Conservation (phyloP, 1,140 invertebrate species). For the Triops longicaudatus region DNA sequence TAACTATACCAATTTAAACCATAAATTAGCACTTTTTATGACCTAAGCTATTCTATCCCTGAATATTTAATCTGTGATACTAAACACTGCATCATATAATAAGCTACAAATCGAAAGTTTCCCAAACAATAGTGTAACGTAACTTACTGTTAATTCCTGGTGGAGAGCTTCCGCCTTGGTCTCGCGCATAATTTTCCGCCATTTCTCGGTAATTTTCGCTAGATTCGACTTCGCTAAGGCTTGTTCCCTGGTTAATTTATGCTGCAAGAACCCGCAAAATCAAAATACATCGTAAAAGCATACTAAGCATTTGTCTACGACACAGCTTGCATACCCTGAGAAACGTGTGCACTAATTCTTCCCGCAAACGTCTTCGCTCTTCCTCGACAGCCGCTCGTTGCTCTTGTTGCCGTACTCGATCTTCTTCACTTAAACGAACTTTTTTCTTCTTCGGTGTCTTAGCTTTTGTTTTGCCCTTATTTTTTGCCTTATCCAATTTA, state of each 20-base stretch:
- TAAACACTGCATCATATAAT: too few species aligned
- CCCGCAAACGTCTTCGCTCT: slow-evolving; percentile 25
- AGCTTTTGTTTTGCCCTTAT: slow-evolving; percentile 9
- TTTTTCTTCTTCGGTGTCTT: slow-evolving; percentile 20
- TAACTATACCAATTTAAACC: too few species aligned
- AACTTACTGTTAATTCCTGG: slow-evolving; percentile 8
- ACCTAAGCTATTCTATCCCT: too few species aligned
- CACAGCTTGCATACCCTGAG: slow-evolving; percentile 20
- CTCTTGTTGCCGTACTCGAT: slow-evolving; percentile 23
- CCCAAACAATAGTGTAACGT: neutral
- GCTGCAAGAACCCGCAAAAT: slow-evolving; percentile 5
- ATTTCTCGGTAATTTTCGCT: slow-evolving; percentile 18
- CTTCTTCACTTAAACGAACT: slow-evolving; percentile 24
- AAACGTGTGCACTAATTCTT: slow-evolving; percentile 26
- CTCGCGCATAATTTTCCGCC: slow-evolving; percentile 22
- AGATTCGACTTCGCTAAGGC: slow-evolving; percentile 16
- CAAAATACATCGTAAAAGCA: neutral
- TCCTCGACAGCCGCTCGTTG: slow-evolving; percentile 27
- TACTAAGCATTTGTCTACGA: neutral
- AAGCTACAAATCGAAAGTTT: neutral
- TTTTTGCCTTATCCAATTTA: slow-evolving; percentile 13
- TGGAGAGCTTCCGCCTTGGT: slow-evolving; percentile 21
- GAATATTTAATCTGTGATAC: too few species aligned
- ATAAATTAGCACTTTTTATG: too few species aligned
- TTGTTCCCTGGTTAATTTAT: slow-evolving; percentile 22